These are phyloP conservation scores for Drosophila sulfurigaster DNA, from an alignment of 1,140 invertebrate species.

Conservation along the genomic window DNA sequence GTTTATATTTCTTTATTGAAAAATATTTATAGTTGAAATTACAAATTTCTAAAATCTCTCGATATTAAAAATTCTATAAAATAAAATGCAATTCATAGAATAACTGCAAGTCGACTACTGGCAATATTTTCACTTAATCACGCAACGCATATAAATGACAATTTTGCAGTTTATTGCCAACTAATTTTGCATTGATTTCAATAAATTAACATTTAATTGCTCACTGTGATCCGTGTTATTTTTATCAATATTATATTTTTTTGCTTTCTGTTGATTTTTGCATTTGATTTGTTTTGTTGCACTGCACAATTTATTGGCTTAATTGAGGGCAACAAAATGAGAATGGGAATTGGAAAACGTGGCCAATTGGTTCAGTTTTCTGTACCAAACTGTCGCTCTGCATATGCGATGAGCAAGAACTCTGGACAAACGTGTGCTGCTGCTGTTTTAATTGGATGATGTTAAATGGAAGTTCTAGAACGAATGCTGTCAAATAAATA, in stretches of 20 bases:
- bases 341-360: constrained; percentile 41
- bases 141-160: constrained; percentile 41
- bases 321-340: constrained; percentile 70
- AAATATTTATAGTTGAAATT: too few relatives aligned
- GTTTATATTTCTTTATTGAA: too few relatives aligned
- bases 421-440: constrained; percentile 26
- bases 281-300: constrained; percentile 11
- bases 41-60: too few relatives aligned
- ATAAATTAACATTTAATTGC: constrained; percentile 78
- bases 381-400: constrained; percentile 22
- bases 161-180: constrained; percentile 65
- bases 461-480: constrained; percentile 14
- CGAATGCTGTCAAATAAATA: constrained; percentile 55
- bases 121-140: neutral
- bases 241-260: constrained; percentile 4
- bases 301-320: constrained; percentile 64
- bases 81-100: neutral
- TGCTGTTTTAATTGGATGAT: constrained; percentile 60
- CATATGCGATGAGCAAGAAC: constrained; percentile 50
- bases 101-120: neutral
- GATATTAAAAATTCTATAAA: too few relatives aligned
- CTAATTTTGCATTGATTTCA: constrained; percentile 77
- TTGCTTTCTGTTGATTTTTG: neutral
- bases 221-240: constrained; percentile 56
- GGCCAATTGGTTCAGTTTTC: constrained; percentile 44